Base-by-base conservation (phyloP, 2,888 invertebrate genomes). In the Arctia plantaginis region DNA sequence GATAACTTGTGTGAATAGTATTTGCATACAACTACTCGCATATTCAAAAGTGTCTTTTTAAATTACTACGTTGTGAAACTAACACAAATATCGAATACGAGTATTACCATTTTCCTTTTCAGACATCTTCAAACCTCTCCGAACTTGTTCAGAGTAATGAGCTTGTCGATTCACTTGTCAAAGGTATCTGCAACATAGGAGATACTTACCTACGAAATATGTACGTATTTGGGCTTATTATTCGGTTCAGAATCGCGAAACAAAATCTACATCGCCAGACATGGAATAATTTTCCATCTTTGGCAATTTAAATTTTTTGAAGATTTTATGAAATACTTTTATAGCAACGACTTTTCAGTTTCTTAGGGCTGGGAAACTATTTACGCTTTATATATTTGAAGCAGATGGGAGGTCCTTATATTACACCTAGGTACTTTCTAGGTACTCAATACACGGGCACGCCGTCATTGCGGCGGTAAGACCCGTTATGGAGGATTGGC, bases 381-480 rank as follows among this genome's bases (percentile, higher is more conserved):
- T 15, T 18, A 30, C 30, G 6, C 8, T 7, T 18, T 30, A 18
- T 18, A 30, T 23, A 51, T 15, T 51, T 51, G 23, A 51, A 51
- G 7, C 51, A 23, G 3, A 20, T 51, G 7, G 23, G 1, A 62
- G 15, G 13, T 27, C 15, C 13, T 3, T 59, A 2, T 15, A 59
- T 15, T 27, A 27, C 30, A 59, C 27, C 10, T 47, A 20, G 47
- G 6, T 27, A 10, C 27, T 15, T 1, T 59, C n/a, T n/a, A n/a
- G 59, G 30, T 59, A 59, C 27, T 30, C 44, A 47, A 47, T 67
- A 67, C 67, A 67, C n/a, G n/a, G n/a, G n/a, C n/a, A n/a, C n/a
- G n/a, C n/a, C n/a, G n/a, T n/a, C n/a, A n/a, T n/a, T n/a, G n/a
- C n/a, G n/a, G n/a, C n/a, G n/a, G n/a, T n/a, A n/a, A n/a, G n/a